A percentile compares a stretch with the other conserved stretches of the same genome.
phyloP scores from a whole-genome alignment of 2,888 invertebrate genomes.

The Lepas anatifera region DNA sequence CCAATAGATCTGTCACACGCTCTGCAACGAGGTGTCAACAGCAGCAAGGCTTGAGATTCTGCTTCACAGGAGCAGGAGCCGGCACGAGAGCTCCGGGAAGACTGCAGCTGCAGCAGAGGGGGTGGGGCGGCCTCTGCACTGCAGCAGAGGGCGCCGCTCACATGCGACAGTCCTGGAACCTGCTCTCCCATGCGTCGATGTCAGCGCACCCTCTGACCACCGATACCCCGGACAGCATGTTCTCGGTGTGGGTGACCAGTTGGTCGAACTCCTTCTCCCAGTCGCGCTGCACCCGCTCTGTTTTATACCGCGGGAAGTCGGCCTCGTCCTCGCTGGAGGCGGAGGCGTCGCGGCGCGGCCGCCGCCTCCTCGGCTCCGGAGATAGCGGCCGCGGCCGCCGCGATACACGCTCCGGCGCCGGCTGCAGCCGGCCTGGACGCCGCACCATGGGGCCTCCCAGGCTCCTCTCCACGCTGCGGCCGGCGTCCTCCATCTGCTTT shows the following conservation, averaged over 20 bases:
- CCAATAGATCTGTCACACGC: no score
- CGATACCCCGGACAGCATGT: constrained; percentile 21
- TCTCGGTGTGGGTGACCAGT: constrained; percentile 49
- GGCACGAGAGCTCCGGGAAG: not conserved
- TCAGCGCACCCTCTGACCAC: constrained; percentile 22
- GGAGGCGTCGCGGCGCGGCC: not conserved
- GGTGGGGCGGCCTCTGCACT: not conserved
- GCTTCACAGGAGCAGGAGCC: not conserved
- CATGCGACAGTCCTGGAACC: constrained; percentile 16
- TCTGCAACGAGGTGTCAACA: no score
- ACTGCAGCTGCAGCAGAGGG: not conserved
- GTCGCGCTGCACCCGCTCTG: constrained; percentile 65
- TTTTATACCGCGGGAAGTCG: constrained; percentile 44
- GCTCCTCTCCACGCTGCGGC: not conserved
- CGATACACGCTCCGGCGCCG: no score
- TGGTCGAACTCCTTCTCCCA: constrained; percentile 66
- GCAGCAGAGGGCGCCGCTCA: not conserved
- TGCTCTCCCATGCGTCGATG: constrained; percentile 21
- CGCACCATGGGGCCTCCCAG: not conserved
- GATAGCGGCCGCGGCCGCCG: not conserved
- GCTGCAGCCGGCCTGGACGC: not conserved
- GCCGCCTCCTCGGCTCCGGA: no score
- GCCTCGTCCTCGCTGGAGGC: not conserved
- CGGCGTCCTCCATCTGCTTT: not conserved
- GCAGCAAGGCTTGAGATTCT: not conserved